phyloP scores from a whole-genome alignment of 2,888 invertebrate genomes.

The Hypselothyrea guttata region DNA sequence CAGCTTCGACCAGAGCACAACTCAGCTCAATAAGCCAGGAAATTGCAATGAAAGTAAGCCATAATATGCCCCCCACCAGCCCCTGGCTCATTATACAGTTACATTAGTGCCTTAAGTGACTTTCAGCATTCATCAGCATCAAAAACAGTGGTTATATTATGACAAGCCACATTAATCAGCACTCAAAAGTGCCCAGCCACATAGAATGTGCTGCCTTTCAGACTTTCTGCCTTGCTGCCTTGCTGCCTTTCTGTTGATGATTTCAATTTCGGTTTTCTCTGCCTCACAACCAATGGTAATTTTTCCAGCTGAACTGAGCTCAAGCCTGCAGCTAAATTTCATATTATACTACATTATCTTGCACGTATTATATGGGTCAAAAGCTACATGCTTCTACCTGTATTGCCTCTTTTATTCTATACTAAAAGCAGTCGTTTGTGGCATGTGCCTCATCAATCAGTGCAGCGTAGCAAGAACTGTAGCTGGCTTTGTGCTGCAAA shows the following conservation, averaged over 20 bases:
- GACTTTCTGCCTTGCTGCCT: constrained; percentile 1
- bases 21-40: constrained; percentile 48
- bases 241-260: constrained; percentile 33
- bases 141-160: constrained; percentile 35
- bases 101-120: constrained; percentile 51
- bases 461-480: not conserved
- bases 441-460: constrained; percentile 41
- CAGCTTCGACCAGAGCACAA: constrained; percentile 5
- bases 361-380: constrained; percentile 45
- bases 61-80: constrained; percentile 28
- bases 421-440: constrained; percentile 19
- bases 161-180: constrained; percentile 57
- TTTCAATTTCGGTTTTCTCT: constrained; percentile 34
- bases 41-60: constrained; percentile 71
- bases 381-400: constrained; percentile 16
- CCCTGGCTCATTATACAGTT: constrained; percentile 32
- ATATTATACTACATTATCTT: constrained; percentile 23
- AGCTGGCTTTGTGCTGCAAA: constrained; percentile 5
- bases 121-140: constrained; percentile 48
- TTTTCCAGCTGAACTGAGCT: constrained; percentile 52
- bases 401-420: constrained; percentile 29
- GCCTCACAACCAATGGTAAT: constrained; percentile 45
- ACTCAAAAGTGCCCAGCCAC: constrained; percentile 12
- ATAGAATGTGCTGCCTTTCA: constrained; percentile 1
- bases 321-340: constrained; percentile 34